A percentile compares a stretch with the other conserved stretches of the same genome.
These are phyloP conservation scores for Pungitius pungitius DNA, from an alignment of 2,113 vertebrate species.

Conservation along the genomic window DNA sequence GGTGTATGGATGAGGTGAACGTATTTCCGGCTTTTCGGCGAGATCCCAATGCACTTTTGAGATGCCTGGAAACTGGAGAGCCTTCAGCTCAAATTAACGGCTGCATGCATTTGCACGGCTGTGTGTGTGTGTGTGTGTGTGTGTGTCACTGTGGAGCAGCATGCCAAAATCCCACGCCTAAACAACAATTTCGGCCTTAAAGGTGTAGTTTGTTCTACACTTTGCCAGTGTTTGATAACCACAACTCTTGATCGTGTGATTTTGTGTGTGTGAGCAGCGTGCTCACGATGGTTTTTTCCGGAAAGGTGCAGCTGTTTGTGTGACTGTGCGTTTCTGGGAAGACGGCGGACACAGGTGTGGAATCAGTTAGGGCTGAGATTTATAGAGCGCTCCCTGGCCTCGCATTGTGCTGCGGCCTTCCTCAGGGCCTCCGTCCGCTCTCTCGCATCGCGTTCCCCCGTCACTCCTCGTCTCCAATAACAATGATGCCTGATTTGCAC, in stretches of 20 bases:
- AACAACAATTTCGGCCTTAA: conserved; percentile 45
- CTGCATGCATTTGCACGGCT: conserved; percentile 47
- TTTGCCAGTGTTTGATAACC: conserved; percentile 31
- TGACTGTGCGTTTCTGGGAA: conserved; percentile 69
- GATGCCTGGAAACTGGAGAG: conserved; percentile 48
- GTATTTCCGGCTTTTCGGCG: conserved; percentile 36
- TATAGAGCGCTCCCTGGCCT: conserved; percentile 61
- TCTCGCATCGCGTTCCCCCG: conserved; percentile 44
- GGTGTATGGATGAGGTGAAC: conserved; percentile 49
- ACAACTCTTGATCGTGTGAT: conserved; percentile 40
- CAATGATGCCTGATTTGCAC: conserved; percentile 61
- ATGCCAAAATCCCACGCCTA: conserved; percentile 21
- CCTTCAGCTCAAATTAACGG: conserved; percentile 48
- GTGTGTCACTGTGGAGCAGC: conserved; percentile 33
- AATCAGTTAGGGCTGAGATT: conserved; percentile 76
- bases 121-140: conserved; percentile 33
- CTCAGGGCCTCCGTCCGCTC: conserved; percentile 61
- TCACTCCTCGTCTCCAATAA: conserved; percentile 56
- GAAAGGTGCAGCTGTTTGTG: conserved; percentile 53
- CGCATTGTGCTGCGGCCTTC: conserved; percentile 73
- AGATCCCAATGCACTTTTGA: conserved; percentile 33
- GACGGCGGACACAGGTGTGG: conserved; percentile 76
- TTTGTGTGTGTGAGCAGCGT: conserved; percentile 23
- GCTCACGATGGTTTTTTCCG: conserved; percentile 54
- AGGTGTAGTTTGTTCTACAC: conserved; percentile 35